Percentiles rank a stretch among this genome's conserved stretches.
Conservation (phyloP, 2,888 invertebrate species). For the Lordiphosa andalusiaca region DNA sequence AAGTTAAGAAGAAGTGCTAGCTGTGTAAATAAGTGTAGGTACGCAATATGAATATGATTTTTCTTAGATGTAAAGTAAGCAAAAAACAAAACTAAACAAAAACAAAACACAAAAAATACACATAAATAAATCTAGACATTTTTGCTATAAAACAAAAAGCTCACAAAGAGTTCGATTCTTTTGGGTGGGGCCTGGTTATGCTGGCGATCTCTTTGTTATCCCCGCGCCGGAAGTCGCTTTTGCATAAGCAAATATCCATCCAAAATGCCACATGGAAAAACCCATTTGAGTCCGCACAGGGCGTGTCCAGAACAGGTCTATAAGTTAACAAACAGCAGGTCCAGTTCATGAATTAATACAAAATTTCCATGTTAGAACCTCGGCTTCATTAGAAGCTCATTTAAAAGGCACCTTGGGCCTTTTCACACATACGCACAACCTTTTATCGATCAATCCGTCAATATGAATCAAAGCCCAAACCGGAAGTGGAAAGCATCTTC, state of each 20-base stretch:
- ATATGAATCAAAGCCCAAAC: constrained; percentile 58
- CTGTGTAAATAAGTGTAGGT: constrained; percentile 69
- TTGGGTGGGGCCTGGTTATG: background rate
- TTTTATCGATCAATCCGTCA: constrained; percentile 66
- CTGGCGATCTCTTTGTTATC: too few relatives aligned
- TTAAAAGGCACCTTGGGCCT: constrained; percentile 55
- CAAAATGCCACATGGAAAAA: constrained; percentile 3
- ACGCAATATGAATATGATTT: constrained; percentile 46
- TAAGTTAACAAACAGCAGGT: constrained; percentile 40
- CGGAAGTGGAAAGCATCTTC: constrained; percentile 61
- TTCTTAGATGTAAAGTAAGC: constrained; percentile 62
- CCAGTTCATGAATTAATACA: constrained; percentile 50
- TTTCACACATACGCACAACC: constrained; percentile 44
- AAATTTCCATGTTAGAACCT: constrained; percentile 30
- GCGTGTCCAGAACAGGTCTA: constrained; percentile 63
- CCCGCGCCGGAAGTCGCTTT: constrained; percentile 1
- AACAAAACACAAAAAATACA: constrained; percentile 26
- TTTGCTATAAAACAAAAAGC: constrained; percentile 29
- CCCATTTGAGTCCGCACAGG: constrained; percentile 17
- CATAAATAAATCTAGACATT: constrained; percentile 39
- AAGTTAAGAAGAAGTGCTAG: constrained; percentile 64
- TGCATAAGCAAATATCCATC: background rate
- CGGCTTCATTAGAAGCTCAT: constrained; percentile 31
- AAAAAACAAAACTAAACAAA: constrained; percentile 43
- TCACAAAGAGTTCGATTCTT: constrained; percentile 24